Evolutionary conservation across 1,140 invertebrate genomes (phyloP).

Genomic region (Planococcus citri): DNA sequence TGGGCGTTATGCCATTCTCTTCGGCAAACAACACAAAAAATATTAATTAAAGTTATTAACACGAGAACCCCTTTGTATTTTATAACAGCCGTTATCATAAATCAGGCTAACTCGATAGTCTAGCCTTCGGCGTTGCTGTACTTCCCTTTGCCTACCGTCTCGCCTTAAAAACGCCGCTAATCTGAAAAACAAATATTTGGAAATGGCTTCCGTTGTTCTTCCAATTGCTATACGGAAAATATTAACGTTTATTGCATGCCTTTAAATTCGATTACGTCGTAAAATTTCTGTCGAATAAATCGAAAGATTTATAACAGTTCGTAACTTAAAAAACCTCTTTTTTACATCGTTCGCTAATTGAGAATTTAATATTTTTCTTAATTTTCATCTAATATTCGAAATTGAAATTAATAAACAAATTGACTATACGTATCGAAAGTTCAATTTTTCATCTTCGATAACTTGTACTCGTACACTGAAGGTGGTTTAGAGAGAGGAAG

Average conservation of each 20-base stretch:
- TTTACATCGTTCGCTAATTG: no score
- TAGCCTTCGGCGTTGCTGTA: background rate
- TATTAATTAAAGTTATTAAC: constrained; percentile 21
- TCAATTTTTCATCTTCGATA: no score
- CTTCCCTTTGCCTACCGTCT: background rate
- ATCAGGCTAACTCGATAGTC: constrained; percentile 20
- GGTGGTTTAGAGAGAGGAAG: no score
- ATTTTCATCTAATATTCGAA: no score
- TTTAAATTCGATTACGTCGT: background rate
- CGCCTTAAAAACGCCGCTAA: constrained; percentile 2
- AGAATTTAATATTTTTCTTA: no score
- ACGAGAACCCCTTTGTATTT: constrained; percentile 17
- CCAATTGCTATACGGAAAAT: constrained; percentile 9
- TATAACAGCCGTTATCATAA: constrained; percentile 16
- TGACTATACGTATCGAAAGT: no score
- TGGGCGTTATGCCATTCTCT: constrained; percentile 13
- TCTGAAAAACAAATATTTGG: constrained; percentile 17
- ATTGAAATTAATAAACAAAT: no score
- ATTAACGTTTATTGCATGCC: constrained; percentile 2
- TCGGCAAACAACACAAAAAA: constrained; percentile 18
- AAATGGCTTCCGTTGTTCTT: constrained; percentile 17
- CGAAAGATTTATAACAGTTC: background rate
- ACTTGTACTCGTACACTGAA: no score
- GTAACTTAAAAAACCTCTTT: background rate
- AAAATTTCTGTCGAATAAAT: background rate